These are phyloP conservation scores for Pammene aurita DNA, from an alignment of 2,888 invertebrate species.

Conservation along the genomic window DNA sequence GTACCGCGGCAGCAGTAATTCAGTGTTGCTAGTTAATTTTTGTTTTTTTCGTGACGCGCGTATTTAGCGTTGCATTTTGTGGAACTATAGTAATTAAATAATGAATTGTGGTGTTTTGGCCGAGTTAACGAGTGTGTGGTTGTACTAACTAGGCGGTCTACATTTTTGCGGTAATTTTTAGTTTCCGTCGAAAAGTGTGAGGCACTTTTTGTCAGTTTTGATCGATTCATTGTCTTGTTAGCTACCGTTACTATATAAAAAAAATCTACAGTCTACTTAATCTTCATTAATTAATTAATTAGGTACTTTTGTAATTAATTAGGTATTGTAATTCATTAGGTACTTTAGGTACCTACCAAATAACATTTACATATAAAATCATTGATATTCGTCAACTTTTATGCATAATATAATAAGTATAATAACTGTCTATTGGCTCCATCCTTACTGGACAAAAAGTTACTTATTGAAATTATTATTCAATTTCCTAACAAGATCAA, in stretches of 20 bases:
- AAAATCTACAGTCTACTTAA: no score
- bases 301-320: no score
- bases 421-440: no score
- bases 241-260: background rate
- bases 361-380: no score
- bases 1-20: conserved; percentile 37
- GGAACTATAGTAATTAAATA: conserved; percentile 34
- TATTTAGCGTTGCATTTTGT: conserved; percentile 34
- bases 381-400: no score
- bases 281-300: no score
- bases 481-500: no score
- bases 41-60: conserved; percentile 27
- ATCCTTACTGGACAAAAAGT: no score
- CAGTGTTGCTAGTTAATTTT: conserved; percentile 38
- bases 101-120: conserved; percentile 31
- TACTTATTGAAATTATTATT: no score
- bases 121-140: conserved; percentile 30
- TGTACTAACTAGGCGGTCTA: conserved; percentile 15
- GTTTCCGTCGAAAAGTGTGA: conserved; percentile 12
- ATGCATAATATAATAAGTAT: no score
- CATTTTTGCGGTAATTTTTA: conserved; percentile 14
- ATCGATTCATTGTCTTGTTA: background rate
- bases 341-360: no score
- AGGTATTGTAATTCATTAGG: no score
- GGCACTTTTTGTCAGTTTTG: background rate